Evolutionary conservation across 2,113 vertebrate species (phyloP).

Genomic region (Thalassoma bifasciatum): DNA sequence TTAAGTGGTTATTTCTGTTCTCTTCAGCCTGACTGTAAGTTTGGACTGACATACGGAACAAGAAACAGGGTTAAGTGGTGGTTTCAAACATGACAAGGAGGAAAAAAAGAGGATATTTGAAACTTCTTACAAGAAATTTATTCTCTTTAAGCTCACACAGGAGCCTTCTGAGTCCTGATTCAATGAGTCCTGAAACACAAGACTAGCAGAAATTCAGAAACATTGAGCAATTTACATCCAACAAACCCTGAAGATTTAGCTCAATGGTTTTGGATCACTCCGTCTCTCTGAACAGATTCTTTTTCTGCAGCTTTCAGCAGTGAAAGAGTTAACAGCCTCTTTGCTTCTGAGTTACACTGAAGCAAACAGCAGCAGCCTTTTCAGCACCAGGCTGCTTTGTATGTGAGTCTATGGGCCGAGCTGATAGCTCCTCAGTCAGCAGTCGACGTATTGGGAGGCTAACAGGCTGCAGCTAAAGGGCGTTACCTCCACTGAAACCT

Average conservation of each 20-base stretch:
- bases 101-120: background rate
- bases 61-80: background rate
- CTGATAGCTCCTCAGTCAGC: conserved; percentile 67
- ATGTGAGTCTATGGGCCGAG: conserved; percentile 49
- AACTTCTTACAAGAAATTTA: conserved; percentile 30
- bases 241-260: background rate
- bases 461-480: conserved; percentile 22
- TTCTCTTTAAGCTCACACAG: conserved; percentile 15
- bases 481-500: background rate
- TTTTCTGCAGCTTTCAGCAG: conserved; percentile 17
- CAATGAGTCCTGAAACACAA: conserved; percentile 35
- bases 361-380: conserved; percentile 41
- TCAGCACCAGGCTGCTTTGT: conserved; percentile 68
- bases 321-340: conserved; percentile 69
- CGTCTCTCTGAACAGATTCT: background rate
- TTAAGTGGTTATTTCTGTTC: too few species aligned
- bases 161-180: too few species aligned
- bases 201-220: conserved; percentile 9
- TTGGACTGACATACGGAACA: background rate
- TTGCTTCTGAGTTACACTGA: conserved; percentile 4
- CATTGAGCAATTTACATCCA: background rate
- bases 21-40: background rate
- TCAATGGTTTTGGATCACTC: background rate
- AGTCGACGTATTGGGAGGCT: background rate
- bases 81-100: background rate